Base-by-base conservation (phyloP, 2,888 invertebrate genomes). In the Argyresthia goedartella region DNA sequence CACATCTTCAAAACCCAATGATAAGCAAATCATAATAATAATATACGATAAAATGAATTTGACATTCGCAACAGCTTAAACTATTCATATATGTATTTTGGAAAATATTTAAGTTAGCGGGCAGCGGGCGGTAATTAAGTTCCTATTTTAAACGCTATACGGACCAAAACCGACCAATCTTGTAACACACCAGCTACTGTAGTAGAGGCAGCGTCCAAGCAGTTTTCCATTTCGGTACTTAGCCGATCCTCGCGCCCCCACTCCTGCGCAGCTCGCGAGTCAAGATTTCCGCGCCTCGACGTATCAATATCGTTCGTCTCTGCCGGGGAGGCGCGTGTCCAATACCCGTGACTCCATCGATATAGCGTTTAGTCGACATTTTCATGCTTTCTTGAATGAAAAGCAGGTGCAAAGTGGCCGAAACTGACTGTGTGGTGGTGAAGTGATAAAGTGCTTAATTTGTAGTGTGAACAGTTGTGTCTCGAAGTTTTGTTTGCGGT, bases 371-470 rank as follows among this genome's bases (percentile, higher is more conserved):
- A 25, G 25, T 6, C 25, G 25, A 13, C 70, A 73, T 80, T 72
- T 63, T 66, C 71, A 64, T 59, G 67, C 76, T 82, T 82, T 82
- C 81, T 81, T 81, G 65, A 78, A 81, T 81, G 82, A 84, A 82
- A 82, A 84, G 79, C 73, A 57, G 57, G 66, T 63, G 65, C 65
- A 61, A 60, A 74, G 69, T 69, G 66, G 42, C 36, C 47, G 43
- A 14, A 50, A 44, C 25, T 25, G 2, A 25, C 25, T 25, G 25
- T 25, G 25, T 25, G 25, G 25, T 25, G 14, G 13, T 49, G 35
- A 42, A 8, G 48, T 47, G 48, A 43, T 52, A 49, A 10, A 15
- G 48, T 48, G 56, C 25, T 54, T 59, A 56, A 50, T 55, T 55
- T 58, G 59, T 59, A 61, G 55, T 58, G 59, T 63, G 60, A 63